A percentile compares a stretch with the other conserved stretches of the same genome.
Conservation (phyloP, 2,113 vertebrate species). For the Oryzias javanicus region DNA sequence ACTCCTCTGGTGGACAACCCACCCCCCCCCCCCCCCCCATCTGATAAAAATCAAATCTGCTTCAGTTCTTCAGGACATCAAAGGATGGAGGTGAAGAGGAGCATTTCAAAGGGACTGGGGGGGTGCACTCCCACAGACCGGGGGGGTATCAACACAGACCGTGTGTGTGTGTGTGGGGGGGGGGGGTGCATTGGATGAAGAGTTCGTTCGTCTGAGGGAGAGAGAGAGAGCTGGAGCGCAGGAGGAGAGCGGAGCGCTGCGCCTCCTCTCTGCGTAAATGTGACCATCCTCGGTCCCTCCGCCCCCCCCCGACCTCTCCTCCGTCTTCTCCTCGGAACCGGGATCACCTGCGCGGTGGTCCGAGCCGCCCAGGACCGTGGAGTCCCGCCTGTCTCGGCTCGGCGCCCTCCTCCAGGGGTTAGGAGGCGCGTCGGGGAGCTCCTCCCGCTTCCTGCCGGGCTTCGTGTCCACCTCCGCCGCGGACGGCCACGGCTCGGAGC, state of each 20-base stretch:
- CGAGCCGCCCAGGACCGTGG: constrained; percentile 53
- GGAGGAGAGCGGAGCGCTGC: constrained; percentile 26
- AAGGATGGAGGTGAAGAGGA: constrained; percentile 15
- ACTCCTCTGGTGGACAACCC: too few species aligned
- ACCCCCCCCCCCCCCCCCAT: too few species aligned
- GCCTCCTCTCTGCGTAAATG: constrained; percentile 60
- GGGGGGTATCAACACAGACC: neutral
- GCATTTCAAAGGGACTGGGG: constrained; percentile 25
- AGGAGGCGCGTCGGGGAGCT: constrained; percentile 64
- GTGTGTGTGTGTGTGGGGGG: neutral
- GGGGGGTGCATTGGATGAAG: neutral
- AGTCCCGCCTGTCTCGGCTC: constrained; percentile 67
- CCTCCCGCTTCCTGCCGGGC: constrained; percentile 70
- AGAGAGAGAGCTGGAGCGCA: constrained; percentile 10
- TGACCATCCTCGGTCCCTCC: constrained; percentile 45
- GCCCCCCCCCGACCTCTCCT: constrained; percentile 25
- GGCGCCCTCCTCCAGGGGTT: constrained; percentile 73
- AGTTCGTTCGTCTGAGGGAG: constrained; percentile 14
- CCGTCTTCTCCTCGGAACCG: constrained; percentile 23
- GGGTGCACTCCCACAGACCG: too few species aligned
- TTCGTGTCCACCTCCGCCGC: constrained; percentile 59
- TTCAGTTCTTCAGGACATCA: constrained; percentile 3
- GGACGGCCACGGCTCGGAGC: constrained; percentile 63
- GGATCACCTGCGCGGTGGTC: constrained; percentile 51
- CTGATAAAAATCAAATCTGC: neutral